Evolutionary conservation across 2,797 vertebrate species (phyloP).

Genomic region (Micrastur ruficollis): DNA sequence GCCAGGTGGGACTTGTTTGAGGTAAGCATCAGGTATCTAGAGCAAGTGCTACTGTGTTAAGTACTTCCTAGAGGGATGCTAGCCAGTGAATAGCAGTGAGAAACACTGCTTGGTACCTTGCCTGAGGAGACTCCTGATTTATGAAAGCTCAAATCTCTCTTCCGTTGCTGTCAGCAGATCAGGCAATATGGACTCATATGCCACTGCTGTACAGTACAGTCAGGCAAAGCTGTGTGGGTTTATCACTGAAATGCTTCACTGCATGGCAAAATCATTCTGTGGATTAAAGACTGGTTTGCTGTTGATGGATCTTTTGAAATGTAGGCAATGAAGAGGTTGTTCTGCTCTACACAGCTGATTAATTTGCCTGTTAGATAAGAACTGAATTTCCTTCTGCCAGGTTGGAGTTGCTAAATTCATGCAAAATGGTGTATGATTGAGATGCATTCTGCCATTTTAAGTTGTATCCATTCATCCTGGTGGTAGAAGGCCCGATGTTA

Average conservation of each 20-base stretch:
- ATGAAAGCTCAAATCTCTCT: background rate
- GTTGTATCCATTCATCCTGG: background rate
- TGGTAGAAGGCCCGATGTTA: background rate
- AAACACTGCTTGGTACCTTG: fast-evolving
- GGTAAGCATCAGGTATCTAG: background rate
- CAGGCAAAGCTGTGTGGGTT: background rate
- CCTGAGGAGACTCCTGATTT: background rate
- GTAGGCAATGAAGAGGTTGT: background rate
- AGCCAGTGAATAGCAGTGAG: background rate
- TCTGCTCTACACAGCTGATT: background rate
- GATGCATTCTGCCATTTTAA: background rate
- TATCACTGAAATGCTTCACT: background rate
- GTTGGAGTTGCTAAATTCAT: background rate
- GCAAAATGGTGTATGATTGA: background rate
- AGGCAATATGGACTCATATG: background rate
- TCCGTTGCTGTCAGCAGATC: background rate
- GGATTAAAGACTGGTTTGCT: background rate
- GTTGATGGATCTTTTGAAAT: background rate
- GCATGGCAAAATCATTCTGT: background rate
- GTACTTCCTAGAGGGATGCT: background rate
- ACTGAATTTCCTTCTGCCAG: background rate
- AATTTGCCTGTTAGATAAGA: background rate
- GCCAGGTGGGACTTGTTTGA: background rate
- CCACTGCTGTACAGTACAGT: background rate
- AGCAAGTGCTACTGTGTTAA: background rate